Evolutionary conservation across 2,113 vertebrate genomes (phyloP).

Genomic region (Ciconia boyciana): DNA sequence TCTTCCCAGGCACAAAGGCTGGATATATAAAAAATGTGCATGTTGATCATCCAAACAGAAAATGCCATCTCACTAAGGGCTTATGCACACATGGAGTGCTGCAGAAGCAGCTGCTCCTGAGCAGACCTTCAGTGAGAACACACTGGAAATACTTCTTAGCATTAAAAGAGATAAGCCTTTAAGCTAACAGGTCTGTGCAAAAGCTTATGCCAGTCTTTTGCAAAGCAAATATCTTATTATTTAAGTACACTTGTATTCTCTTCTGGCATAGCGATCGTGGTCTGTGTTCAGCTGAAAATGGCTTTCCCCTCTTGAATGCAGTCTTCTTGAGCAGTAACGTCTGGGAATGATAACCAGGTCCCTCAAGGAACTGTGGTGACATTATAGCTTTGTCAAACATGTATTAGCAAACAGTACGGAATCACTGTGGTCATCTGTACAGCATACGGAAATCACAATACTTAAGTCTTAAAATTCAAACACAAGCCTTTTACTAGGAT

Average conservation of each 20-base stretch:
- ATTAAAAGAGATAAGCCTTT: conserved; percentile 52
- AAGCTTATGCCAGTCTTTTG: conserved; percentile 31
- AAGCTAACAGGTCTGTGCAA: conserved; percentile 24
- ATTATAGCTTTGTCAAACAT: conserved; percentile 2
- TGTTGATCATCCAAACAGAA: conserved; percentile 38
- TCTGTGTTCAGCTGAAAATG: background rate
- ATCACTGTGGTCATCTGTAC: background rate
- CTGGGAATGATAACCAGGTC: background rate
- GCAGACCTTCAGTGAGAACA: background rate
- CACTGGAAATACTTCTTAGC: background rate
- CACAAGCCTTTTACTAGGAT: background rate
- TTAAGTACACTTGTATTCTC: conserved; percentile 43
- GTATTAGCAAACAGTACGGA: background rate
- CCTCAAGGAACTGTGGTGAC: background rate
- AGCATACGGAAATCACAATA: background rate
- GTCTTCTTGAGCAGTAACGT: background rate
- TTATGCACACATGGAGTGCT: conserved; percentile 26
- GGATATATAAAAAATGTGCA: conserved; percentile 3
- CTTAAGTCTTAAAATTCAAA: background rate
- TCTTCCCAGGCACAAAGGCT: conserved; percentile 30
- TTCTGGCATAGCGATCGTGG: background rate
- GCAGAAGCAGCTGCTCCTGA: conserved; percentile 18
- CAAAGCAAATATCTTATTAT: conserved; percentile 48
- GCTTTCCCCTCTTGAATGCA: background rate
- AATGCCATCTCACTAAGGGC: conserved; percentile 12